Percentiles rank a stretch among this genome's conserved stretches.
phyloP scores from a whole-genome alignment of 2,797 vertebrate genomes.

The Borostomias antarcticus region DNA sequence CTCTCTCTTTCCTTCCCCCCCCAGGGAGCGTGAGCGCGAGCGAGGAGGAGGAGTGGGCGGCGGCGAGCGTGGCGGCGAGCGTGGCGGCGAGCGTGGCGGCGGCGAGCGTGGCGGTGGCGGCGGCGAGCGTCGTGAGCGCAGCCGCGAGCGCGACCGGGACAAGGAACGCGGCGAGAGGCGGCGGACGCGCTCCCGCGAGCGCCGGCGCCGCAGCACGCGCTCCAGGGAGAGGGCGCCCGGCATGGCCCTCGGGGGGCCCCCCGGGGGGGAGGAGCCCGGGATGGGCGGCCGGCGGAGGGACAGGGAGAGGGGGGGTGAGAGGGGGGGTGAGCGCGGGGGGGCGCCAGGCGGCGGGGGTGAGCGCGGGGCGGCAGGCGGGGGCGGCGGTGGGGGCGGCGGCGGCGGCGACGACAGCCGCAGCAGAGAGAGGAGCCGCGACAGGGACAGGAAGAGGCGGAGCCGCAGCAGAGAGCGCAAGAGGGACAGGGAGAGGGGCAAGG shows the following conservation, averaged over 20 bases:
- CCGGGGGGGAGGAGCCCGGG: slow-evolving; percentile 33
- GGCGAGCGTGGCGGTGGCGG: slow-evolving; percentile 78
- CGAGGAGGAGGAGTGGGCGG: slow-evolving; percentile 4
- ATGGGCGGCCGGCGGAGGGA: too few relatives aligned
- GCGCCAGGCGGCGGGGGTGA: slow-evolving; percentile 69
- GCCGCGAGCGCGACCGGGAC: slow-evolving; percentile 83
- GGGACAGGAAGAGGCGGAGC: slow-evolving; percentile 78
- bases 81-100: too few relatives aligned
- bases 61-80: slow-evolving; percentile 35
- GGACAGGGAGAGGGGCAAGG: slow-evolving; percentile 84
- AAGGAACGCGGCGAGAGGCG: slow-evolving; percentile 80
- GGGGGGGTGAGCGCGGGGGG: slow-evolving; percentile 42
- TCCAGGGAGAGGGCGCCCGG: slow-evolving; percentile 70
- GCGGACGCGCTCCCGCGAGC: slow-evolving; percentile 79
- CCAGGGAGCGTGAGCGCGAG: slow-evolving; percentile 44
- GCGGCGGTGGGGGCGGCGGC: slow-evolving; percentile 42
- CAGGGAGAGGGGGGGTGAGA: slow-evolving; percentile 55
- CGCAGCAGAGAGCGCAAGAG: slow-evolving; percentile 74
- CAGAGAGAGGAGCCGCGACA: slow-evolving; percentile 78
- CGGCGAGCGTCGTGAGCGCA: slow-evolving; percentile 82
- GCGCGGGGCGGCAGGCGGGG: slow-evolving; percentile 46
- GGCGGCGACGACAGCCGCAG: slow-evolving; percentile 66
- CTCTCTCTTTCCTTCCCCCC: not conserved
- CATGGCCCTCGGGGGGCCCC: slow-evolving; percentile 38
- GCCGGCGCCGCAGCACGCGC: slow-evolving; percentile 68